Conservation (phyloP, 2,113 vertebrate genomes). For the Cynocephalus volans region DNA sequence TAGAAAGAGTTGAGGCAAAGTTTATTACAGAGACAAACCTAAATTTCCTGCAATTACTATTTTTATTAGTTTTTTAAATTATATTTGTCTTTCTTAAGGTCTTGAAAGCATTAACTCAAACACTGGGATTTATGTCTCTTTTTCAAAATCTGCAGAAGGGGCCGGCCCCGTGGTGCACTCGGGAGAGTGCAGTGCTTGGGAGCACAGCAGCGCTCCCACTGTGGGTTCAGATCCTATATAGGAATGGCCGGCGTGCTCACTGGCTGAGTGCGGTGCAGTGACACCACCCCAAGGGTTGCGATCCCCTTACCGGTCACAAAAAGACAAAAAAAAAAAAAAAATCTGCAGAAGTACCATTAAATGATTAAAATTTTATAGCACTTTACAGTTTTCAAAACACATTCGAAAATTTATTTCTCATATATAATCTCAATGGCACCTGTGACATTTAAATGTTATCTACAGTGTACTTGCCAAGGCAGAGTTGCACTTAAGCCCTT, state of each 20-base stretch:
- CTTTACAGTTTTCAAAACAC: neutral
- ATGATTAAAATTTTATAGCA: neutral
- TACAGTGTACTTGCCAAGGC: neutral
- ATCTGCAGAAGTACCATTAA: neutral
- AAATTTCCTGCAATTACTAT: neutral
- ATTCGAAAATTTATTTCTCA: neutral
- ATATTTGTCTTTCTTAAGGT: neutral
- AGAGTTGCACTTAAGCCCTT: neutral
- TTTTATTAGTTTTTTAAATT: constrained; percentile 4
- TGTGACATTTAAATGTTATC: neutral
- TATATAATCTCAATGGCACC: neutral
- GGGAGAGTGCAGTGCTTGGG: too few relatives aligned
- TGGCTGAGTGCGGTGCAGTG: too few relatives aligned
- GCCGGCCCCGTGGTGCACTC: too few relatives aligned
- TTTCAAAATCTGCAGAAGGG: neutral
- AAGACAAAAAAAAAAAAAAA: too few relatives aligned
- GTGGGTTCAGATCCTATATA: too few relatives aligned
- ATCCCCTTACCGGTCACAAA: too few relatives aligned
- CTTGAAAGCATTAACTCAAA: neutral
- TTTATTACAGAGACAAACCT: neutral
- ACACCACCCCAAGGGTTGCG: too few relatives aligned
- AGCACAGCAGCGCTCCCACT: too few relatives aligned
- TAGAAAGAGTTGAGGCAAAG: neutral
- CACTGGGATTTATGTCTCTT: neutral
- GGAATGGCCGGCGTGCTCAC: too few relatives aligned